phyloP scores from a whole-genome alignment of 2,113 vertebrate genomes.

The Leucosticte australis region DNA sequence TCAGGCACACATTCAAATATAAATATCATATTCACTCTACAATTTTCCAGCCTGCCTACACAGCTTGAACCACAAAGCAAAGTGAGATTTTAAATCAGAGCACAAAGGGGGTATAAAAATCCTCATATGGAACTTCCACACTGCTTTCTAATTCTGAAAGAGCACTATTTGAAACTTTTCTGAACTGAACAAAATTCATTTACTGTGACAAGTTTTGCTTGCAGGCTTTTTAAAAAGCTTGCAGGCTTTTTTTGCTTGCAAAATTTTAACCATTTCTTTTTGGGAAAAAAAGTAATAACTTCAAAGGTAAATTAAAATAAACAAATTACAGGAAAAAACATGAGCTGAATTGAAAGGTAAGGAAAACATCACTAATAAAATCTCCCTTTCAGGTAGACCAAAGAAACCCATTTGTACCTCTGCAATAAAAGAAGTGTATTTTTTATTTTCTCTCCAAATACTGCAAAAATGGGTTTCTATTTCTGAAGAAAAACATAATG shows the following conservation, averaged over 20 bases:
- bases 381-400: not conserved
- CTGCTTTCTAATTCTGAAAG: not conserved
- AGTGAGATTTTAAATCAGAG: not conserved
- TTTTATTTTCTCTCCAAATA: not conserved
- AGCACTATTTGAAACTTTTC: not conserved
- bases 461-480: not conserved
- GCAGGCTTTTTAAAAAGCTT: not conserved
- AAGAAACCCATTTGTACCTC: not conserved
- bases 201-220: not conserved
- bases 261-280: not conserved
- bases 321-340: not conserved
- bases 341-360: not conserved
- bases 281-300: not conserved
- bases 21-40: not conserved
- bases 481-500: not conserved
- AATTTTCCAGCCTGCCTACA: not conserved
- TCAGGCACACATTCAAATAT: not conserved
- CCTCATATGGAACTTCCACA: not conserved
- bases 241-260: not conserved
- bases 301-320: not conserved
- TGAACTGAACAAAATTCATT: not conserved
- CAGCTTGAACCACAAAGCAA: conserved; percentile 14
- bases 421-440: not conserved
- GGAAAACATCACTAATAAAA: not conserved
- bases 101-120: not conserved